A percentile compares a stretch with the other conserved stretches of the same genome.
These are phyloP conservation scores for Ornithoptera alexandrae DNA, from an alignment of 2,888 invertebrate species.

Conservation along the genomic window DNA sequence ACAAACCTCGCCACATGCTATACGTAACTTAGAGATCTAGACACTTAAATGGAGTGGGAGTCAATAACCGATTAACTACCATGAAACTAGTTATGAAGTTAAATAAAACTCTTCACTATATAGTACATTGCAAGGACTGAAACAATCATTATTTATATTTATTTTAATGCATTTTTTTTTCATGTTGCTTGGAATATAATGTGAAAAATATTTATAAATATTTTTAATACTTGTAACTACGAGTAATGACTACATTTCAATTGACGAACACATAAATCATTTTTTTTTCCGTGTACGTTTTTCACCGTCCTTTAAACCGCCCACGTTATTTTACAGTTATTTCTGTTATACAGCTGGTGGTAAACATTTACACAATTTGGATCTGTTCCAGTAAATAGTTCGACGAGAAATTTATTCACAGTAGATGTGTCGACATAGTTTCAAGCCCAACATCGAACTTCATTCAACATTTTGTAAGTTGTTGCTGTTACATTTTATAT, in stretches of 20 bases:
- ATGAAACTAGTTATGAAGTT: slow-evolving; percentile 25
- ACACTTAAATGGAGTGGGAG: slow-evolving; percentile 7
- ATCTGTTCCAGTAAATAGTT: slow-evolving; percentile 59
- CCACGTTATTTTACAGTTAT: slow-evolving; percentile 51
- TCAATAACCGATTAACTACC: slow-evolving; percentile 24
- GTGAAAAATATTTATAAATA: background rate
- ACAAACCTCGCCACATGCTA: background rate
- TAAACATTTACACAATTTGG: slow-evolving; percentile 62
- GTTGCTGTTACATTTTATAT: background rate
- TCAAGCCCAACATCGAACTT: slow-evolving; percentile 29
- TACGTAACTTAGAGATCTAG: background rate
- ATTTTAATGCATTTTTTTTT: background rate
- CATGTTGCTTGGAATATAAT: background rate
- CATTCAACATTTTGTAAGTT: slow-evolving; percentile 24
- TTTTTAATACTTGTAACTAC: background rate
- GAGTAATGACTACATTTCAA: background rate
- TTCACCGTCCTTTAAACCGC: slow-evolving; percentile 37
- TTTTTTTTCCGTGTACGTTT: slow-evolving; percentile 32
- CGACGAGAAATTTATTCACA: slow-evolving; percentile 33
- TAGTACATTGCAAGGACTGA: slow-evolving; percentile 4
- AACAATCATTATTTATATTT: background rate
- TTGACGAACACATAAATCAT: slow-evolving; percentile 9
- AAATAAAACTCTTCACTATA: slow-evolving; percentile 8
- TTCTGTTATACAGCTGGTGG: slow-evolving; percentile 52
- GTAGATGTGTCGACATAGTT: slow-evolving; percentile 34